Evolutionary conservation across 2,113 vertebrate species (phyloP), one percentile per base, ranked within the genome.

Genomic region (Neopipo cinnamomea): DNA sequence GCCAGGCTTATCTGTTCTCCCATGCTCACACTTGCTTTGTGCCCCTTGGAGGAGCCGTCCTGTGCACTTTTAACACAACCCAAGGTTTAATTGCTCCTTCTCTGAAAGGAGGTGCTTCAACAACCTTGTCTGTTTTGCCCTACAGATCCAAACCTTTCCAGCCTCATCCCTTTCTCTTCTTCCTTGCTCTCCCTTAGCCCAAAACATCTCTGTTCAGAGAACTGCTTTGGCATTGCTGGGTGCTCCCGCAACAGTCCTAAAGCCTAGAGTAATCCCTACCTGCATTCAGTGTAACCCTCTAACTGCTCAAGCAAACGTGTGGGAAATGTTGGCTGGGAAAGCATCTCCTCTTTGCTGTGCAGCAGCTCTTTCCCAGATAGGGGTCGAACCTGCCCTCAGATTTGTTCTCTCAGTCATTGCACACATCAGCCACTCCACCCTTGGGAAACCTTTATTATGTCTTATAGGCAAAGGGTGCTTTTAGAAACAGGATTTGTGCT

Each of bases 371-470:
- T 58, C 39, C 67, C 39, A 61, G 47, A 28, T 18, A 49, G 76
- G 47, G 42, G 25, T 70, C 58, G 17, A 59, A 49, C 37, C 22
- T 37, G 28, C 37, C 35, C 33, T 73, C 46, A 27, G 19, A 3
- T 70, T 46, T 58, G 31, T 79, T 71, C 27, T 55, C 56, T 37
- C 21, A 35, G 55, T 72, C 14, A 15, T 14, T 65, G n/a, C 41
- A 82, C 42, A 65, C 39, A 20, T 20, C 42, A 81, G 56, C 12
- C 5, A 0, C 58, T 50, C 19, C 0, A 6, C n/a, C 13, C 66
- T 80, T 83, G 50, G 20, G 19, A 53, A 80, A 47, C 13, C 61
- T 96, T 96, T 94, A 96, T 92, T 96, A 41, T 9, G 19, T 37
- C 47, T 62, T 44, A 44, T 10, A 91, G 53, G 50, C 39, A 88